Evolutionary conservation across 1,140 invertebrate genomes (phyloP).

Genomic region (Venustaconcha ellipsiformis): DNA sequence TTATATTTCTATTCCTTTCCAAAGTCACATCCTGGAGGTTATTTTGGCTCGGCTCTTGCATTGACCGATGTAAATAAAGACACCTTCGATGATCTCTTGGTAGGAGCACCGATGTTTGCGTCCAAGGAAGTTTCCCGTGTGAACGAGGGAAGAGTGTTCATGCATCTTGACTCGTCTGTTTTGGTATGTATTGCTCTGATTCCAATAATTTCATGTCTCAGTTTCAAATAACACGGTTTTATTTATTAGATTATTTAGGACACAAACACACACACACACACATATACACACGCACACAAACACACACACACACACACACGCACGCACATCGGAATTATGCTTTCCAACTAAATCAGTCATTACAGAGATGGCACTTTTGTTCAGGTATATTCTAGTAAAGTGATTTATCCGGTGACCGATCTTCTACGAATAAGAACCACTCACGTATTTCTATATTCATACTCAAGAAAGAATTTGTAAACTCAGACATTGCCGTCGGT

Average conservation of each 20-base stretch:
- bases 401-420: not conserved
- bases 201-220: too few relatives aligned
- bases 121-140: slow-evolving; percentile 68
- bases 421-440: not conserved
- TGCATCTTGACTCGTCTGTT: slow-evolving; percentile 70
- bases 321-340: too few relatives aligned
- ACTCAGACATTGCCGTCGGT: too few relatives aligned
- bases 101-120: slow-evolving; percentile 90
- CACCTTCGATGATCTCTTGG: slow-evolving; percentile 88
- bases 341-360: not conserved
- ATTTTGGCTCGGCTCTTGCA: slow-evolving; percentile 82
- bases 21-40: slow-evolving; percentile 77
- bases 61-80: slow-evolving; percentile 82
- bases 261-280: too few relatives aligned
- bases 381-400: not conserved
- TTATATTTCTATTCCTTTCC: too few relatives aligned
- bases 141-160: slow-evolving; percentile 88
- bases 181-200: too few relatives aligned
- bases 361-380: not conserved
- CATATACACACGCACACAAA: too few relatives aligned
- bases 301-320: too few relatives aligned
- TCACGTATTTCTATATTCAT: not conserved
- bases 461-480: too few relatives aligned
- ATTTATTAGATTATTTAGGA: too few relatives aligned
- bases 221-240: too few relatives aligned